A percentile compares a stretch with the other conserved stretches of the same genome.
These are phyloP conservation scores for Okamejei kenojei DNA, from an alignment of 2,797 vertebrate species.

Conservation along the genomic window DNA sequence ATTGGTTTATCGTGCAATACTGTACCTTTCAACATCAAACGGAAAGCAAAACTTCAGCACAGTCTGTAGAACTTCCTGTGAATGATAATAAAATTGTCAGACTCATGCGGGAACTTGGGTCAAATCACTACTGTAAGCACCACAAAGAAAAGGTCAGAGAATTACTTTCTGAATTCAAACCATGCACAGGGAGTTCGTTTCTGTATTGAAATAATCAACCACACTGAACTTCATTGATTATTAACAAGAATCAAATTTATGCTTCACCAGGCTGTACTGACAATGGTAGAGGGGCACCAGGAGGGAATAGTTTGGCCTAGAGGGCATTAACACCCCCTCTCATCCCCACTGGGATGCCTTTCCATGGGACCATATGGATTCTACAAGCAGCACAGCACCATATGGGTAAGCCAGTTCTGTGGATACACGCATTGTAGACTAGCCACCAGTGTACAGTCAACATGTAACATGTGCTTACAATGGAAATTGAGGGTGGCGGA, in stretches of 20 bases:
- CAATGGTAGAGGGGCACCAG: conserved; percentile 79
- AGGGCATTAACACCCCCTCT: conserved; percentile 87
- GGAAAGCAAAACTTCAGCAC: conserved; percentile 98
- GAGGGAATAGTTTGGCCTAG: conserved; percentile 79
- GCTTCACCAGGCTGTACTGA: conserved; percentile 87
- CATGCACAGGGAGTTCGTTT: conserved; percentile 45
- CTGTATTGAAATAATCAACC: conserved; percentile 81
- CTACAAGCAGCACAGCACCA: conserved; percentile 80
- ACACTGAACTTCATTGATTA: conserved; percentile 71
- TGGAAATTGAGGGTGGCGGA: not conserved
- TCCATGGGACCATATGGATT: conserved; percentile 93
- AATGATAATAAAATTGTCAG: conserved; percentile 47
- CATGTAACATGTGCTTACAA: conserved; percentile 43
- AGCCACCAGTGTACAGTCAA: conserved; percentile 51
- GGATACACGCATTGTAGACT: conserved; percentile 71
- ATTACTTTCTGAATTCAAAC: conserved; percentile 23
- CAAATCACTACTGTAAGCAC: conserved; percentile 43
- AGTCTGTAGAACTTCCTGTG: conserved; percentile 83
- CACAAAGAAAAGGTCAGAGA: not conserved
- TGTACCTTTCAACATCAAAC: conserved; percentile 88
- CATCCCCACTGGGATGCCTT: conserved; percentile 79
- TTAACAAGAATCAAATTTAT: conserved; percentile 71
- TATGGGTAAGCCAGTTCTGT: conserved; percentile 81
- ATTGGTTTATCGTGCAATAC: conserved; percentile 20
- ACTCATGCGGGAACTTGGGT: conserved; percentile 34